Evolutionary conservation across 2,888 invertebrate species (phyloP).

Genomic region (Synanthedon andrenaeformis): DNA sequence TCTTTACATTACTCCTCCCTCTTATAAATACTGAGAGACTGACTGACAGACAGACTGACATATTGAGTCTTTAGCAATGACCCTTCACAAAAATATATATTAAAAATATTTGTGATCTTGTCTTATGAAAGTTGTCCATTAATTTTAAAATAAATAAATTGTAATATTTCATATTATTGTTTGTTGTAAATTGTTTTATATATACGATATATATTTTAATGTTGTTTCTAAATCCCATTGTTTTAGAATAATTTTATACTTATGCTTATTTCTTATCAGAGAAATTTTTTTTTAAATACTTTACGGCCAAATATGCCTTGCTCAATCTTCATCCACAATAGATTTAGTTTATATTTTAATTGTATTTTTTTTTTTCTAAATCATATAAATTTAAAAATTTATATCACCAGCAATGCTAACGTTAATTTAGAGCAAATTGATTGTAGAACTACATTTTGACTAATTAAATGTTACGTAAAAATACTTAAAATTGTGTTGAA

Average conservation of each 20-base stretch:
- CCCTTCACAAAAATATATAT: constrained; percentile 19
- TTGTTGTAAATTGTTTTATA: background rate
- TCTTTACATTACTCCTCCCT: constrained; percentile 1
- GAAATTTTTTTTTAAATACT: constrained; percentile 7
- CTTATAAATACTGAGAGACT: background rate
- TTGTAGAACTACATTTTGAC: no score
- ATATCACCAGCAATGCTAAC: no score
- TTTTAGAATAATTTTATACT: constrained; percentile 3
- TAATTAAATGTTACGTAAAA: no score
- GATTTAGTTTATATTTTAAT: constrained; percentile 5
- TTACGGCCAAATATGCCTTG: constrained; percentile 10
- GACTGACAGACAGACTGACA: no score
- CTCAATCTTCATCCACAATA: constrained; percentile 16
- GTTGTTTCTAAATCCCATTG: constrained; percentile 3
- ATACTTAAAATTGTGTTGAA: no score
- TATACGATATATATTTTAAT: no score
- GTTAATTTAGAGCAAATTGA: no score
- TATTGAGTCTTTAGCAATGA: no score
- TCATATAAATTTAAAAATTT: no score
- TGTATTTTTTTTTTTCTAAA: background rate
- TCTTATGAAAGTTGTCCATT: constrained; percentile 3
- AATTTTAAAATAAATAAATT: background rate
- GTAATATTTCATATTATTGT: background rate
- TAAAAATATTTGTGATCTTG: constrained; percentile 8
- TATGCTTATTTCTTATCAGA: background rate